Base-by-base conservation (phyloP, 1,140 invertebrate species). In the Heliconius eleuchia region DNA sequence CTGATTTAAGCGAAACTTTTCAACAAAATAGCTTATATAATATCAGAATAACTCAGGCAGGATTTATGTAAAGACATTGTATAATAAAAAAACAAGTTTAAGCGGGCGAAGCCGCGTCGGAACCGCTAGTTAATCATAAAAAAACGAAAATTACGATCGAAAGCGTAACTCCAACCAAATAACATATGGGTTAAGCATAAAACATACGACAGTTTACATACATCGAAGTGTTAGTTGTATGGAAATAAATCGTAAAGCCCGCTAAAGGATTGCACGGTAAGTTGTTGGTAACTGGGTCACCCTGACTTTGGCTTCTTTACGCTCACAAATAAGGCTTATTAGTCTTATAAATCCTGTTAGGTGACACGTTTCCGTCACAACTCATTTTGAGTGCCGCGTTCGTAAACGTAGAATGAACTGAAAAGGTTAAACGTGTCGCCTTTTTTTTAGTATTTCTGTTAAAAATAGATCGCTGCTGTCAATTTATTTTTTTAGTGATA, bases 301-400 rank as follows among this genome's bases (percentile, higher is more conserved):
- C 23, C 66, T 72, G 74, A 52, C 55, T 78, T 73, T 46, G 77
- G 72, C 72, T 78, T 78, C 60, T 74, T 79, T 76, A 76, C 66
- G 46, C 50, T 74, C 42, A 79, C 37, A 79, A 74, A 71, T 79
- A 74, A 79, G 37, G 73, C 77, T 71, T 79, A 79, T 74, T 74
- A 79, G 39, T 71, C 73, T 23, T 50, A 30, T 79, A 74, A 79
- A 79, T 74, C 78, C 72, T 66, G 60, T 79, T 79, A 79, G 57
- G 18, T 39, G 57, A 57, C 73, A 71, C 66, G 39, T 79, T 79
- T 71, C 23, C 73, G 73, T 74, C 46, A 75, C 46, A 71, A 66
- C 73, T 79, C 60, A 74, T 74, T 52, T 46, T 30, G 46, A 66
- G 77, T 73, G 60, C 42, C 5, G 60, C 39, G 39, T 70, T 70